A percentile compares a stretch with the other conserved stretches of the same genome.
Conservation (phyloP, 2,888 invertebrate species). For the Trichogramma dendrolimi region DNA sequence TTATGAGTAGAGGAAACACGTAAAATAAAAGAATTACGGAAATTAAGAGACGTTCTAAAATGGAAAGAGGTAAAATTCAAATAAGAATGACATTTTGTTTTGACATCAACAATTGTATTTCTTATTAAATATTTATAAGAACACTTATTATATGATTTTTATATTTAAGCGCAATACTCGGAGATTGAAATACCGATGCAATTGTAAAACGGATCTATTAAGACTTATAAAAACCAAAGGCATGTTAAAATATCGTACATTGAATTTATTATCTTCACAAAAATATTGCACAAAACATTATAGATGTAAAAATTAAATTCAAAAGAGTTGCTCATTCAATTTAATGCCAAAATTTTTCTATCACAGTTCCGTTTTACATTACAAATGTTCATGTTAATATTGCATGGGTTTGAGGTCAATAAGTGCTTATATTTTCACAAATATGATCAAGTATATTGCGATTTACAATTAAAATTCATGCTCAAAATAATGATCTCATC, state of each 20-base stretch:
- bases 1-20: too few species aligned
- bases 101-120: constrained; percentile 24
- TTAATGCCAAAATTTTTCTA: background rate
- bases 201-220: constrained; percentile 23
- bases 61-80: too few species aligned
- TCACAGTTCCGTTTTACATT: constrained; percentile 19
- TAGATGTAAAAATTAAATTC: background rate
- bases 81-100: background rate
- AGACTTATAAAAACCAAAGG: background rate
- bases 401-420: constrained; percentile 7
- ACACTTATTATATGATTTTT: constrained; percentile 19
- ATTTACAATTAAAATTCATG: constrained; percentile 6
- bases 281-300: background rate
- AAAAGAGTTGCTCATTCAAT: background rate
- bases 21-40: too few species aligned
- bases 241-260: background rate
- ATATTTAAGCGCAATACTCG: constrained; percentile 16
- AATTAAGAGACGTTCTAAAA: too few species aligned
- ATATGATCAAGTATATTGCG: background rate
- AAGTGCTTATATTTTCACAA: background rate
- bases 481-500: constrained; percentile 2
- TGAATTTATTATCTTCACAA: background rate
- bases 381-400: constrained; percentile 15
- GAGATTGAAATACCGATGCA: constrained; percentile 15
- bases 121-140: constrained; percentile 18